These are phyloP conservation scores for Sarcophaga peregrina DNA, from an alignment of 1,140 invertebrate genomes.

Conservation along the genomic window DNA sequence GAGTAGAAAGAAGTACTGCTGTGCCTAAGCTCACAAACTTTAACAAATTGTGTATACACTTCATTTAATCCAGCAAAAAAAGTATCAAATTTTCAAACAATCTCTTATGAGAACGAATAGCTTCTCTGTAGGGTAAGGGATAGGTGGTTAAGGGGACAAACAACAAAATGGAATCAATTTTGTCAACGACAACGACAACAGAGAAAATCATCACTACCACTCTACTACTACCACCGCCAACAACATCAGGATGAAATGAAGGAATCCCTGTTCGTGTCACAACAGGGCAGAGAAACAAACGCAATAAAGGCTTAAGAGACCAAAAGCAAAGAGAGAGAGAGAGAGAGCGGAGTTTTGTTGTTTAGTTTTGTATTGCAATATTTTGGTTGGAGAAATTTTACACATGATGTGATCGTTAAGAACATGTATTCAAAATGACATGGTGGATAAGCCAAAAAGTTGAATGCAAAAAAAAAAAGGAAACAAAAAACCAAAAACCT, in stretches of 20 bases:
- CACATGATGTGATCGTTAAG: conserved; percentile 27
- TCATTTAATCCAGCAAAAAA: conserved; percentile 33
- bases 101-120: not conserved
- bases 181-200: not conserved
- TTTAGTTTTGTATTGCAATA: not conserved
- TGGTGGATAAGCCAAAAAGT: conserved; percentile 32
- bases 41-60: conserved; percentile 40
- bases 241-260: not conserved
- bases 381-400: conserved; percentile 41
- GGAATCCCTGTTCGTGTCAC: not conserved
- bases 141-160: not conserved
- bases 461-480: too few species aligned
- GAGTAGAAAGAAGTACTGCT: not conserved
- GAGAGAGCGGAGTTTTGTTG: too few species aligned
- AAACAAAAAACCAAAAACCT: too few species aligned
- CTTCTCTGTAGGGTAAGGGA: too few species aligned
- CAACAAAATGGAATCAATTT: not conserved
- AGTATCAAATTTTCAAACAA: conserved; percentile 33
- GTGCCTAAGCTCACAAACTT: conserved; percentile 39
- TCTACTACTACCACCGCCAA: not conserved
- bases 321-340: not conserved
- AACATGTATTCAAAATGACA: conserved; percentile 35
- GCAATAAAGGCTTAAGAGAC: too few species aligned
- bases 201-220: not conserved
- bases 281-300: not conserved